Base-by-base conservation (phyloP, 2,113 vertebrate species). In the Morone saxatilis region DNA sequence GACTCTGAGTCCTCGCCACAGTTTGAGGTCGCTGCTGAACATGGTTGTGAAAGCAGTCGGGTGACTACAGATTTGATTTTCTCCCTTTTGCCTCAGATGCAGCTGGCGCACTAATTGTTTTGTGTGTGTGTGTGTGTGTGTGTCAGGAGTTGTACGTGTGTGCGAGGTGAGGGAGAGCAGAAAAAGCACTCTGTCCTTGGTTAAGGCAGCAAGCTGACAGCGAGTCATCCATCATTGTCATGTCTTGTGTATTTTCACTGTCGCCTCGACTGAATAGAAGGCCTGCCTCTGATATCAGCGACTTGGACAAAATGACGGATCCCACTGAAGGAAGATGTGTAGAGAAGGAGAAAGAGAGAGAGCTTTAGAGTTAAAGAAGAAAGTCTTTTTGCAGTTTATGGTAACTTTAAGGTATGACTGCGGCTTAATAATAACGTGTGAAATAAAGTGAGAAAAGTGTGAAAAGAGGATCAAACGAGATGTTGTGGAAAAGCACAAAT, bases 161-260 rank as follows among this genome's bases (percentile, higher is more conserved):
- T 48, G 65, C 25, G 13, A 9, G 50, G 53, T 0, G 38, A 0
- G n/a, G 22, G 78, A 54, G 75, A 71, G 71, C 56, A 45, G 59
- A 79, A 78, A 85, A 48, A 68, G 74, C 60, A 16, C 77, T 53
- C 65, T 63, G 88, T 91, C 91, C 90, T 86, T 48, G 85, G 89
- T 87, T 86, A 81, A 90, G 90, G 85, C 85, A 38, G 79, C 8
- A 57, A 51, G 69, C 86, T 88, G 86, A 89, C 91, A 83, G 84
- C 62, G 36, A 89, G 83, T 76, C 91, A 90, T 92, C 86, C 63
- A 51, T 94, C 92, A 89, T 47, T 90, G 92, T 94, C 91, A 62
- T 16, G 73, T 71, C 85, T 45, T 1, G 80, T 76, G 71, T 85
- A 38, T 89, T 85, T 87, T 85, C 45, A 66, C 81, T 36, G 83